Evolutionary conservation across 1,140 invertebrate species (phyloP), one percentile per base, ranked within the genome.

Genomic region (Octopus sinensis): DNA sequence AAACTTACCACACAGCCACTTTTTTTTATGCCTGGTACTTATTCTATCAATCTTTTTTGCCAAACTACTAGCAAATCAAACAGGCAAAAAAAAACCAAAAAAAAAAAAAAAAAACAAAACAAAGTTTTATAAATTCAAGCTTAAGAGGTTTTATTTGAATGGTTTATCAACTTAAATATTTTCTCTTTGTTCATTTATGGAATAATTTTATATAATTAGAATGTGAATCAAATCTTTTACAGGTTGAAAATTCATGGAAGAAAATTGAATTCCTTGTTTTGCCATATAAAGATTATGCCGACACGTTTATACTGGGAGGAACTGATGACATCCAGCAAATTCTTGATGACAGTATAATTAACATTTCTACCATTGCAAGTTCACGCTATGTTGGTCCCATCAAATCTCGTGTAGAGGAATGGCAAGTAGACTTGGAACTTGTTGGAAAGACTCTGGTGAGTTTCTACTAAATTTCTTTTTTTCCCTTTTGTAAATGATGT

Each of bases 311-410:
- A 53, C 89, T 97, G 75, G 96, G 95, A 4, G 93, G 94, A 0
- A 92, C 95, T 3, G 96, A 97, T 86, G 96, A 97, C 84, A 92
- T 97, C 73, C 95, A 96, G 88, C 91, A 93, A 0, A 91, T 94
- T 6, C 90, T 96, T 3, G 96, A 97, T 87, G 96, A 97, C 86
- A 95, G 94, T 83, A 95, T 94, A 87, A 96, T 96, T 52, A 95
- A 95, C 87, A 93, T 97, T 10, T 94, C 93, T 83, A 97, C 96
- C 0, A 96, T 97, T 76, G 93, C 94, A 0, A 95, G 95, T 85
- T 96, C 95, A 0, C 92, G 94, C 53, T 93, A 96, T 89, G 94
- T 96, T 75, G 95, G 94, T 0, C 95, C 95, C 0, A 96, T 97
- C 76, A 95, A 95, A 88, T 87, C 92, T 7, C 91, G 93, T 77